These are phyloP conservation scores for Hippoglossus stenolepis DNA, from an alignment of 2,113 vertebrate genomes.

Conservation along the genomic window DNA sequence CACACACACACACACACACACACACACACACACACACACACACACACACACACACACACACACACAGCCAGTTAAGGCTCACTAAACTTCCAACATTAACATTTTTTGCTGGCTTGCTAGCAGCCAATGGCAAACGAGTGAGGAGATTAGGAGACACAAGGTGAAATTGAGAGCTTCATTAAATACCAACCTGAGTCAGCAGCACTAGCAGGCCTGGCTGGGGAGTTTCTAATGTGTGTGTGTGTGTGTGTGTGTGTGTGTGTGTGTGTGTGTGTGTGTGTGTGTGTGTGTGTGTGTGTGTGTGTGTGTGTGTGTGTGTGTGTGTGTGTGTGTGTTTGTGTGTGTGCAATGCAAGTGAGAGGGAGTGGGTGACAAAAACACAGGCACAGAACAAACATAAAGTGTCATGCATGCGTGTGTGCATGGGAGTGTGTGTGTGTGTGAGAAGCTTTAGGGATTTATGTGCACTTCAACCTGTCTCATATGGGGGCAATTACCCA, in stretches of 20 bases:
- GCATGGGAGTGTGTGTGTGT: no score
- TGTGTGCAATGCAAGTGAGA: slow-evolving; percentile 24
- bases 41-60: slow-evolving; percentile 23
- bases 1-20: slow-evolving; percentile 21
- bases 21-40: not conserved
- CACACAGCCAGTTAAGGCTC: slow-evolving; percentile 47
- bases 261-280: slow-evolving; percentile 27
- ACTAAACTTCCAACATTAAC: slow-evolving; percentile 72
- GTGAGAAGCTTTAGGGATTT: slow-evolving; percentile 51
- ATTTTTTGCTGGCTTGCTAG: slow-evolving; percentile 60
- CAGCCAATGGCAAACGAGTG: slow-evolving; percentile 76
- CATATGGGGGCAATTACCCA: slow-evolving; percentile 79
- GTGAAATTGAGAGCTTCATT: slow-evolving; percentile 84
- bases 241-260: no score
- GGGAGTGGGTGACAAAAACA: slow-evolving; percentile 52
- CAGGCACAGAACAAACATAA: slow-evolving; percentile 41
- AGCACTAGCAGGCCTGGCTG: slow-evolving; percentile 49
- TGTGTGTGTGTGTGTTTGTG: slow-evolving; percentile 38
- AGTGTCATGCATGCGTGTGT: slow-evolving; percentile 23
- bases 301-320: slow-evolving; percentile 17
- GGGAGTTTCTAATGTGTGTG: not conserved
- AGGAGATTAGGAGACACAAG: slow-evolving; percentile 77
- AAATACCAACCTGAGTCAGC: slow-evolving; percentile 84
- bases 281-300: slow-evolving; percentile 35
- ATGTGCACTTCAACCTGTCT: slow-evolving; percentile 58